Evolutionary conservation across 2,797 vertebrate species (phyloP).

Genomic region (Parauchenoglanis ngamensis): DNA sequence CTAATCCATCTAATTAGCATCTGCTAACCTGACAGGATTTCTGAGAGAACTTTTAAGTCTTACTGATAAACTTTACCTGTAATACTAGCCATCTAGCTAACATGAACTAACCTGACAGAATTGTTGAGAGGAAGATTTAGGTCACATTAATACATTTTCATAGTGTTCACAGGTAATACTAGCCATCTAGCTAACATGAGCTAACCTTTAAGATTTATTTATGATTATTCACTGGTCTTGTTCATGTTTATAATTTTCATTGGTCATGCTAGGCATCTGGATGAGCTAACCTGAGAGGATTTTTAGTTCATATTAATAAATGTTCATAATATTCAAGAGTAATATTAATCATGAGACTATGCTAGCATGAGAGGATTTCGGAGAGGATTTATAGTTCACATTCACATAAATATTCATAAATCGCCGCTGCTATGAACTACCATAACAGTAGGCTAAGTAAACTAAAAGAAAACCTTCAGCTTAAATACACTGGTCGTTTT

Average conservation of each 20-base stretch:
- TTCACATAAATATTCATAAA: not conserved
- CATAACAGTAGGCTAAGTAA: not conserved
- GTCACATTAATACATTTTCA: not conserved
- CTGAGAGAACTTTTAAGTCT: not conserved
- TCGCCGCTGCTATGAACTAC: not conserved
- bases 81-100: not conserved
- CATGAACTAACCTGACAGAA: not conserved
- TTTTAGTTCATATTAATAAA: not conserved
- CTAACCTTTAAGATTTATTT: not conserved
- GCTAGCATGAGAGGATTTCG: not conserved
- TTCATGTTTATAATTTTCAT: constrained; percentile 14
- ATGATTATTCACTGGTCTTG: not conserved
- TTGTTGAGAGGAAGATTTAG: not conserved
- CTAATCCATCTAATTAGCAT: not conserved
- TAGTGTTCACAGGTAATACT: not conserved
- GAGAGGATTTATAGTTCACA: not conserved
- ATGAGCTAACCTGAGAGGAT: not conserved
- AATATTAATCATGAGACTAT: not conserved
- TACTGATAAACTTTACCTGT: not conserved
- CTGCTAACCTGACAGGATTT: not conserved
- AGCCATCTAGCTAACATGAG: not conserved
- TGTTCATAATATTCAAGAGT: not conserved
- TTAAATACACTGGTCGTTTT: not conserved
- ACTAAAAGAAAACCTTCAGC: not conserved
- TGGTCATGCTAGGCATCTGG: not conserved